Evolutionary conservation across 2,888 invertebrate species (phyloP).

Genomic region (Pharmacophagus antenor): DNA sequence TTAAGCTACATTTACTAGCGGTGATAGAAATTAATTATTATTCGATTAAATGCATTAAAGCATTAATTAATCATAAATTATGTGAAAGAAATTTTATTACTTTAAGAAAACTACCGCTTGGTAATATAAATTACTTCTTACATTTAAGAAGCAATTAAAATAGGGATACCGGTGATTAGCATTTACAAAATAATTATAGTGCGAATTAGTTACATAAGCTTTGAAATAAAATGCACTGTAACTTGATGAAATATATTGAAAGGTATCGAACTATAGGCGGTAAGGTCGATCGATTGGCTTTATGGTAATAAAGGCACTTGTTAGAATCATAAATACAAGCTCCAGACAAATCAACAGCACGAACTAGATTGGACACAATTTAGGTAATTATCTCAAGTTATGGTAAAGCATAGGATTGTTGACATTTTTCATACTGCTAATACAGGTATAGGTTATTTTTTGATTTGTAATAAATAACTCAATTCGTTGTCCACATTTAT

Average conservation of each 20-base stretch:
- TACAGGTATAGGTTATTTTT: too few species aligned
- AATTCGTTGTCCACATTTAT: too few species aligned
- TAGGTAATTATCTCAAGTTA: conserved; percentile 40
- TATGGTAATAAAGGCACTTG: conserved; percentile 49
- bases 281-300: conserved; percentile 55
- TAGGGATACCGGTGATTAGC: too few species aligned
- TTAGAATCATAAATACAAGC: conserved; percentile 43
- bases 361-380: conserved; percentile 45
- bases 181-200: too few species aligned
- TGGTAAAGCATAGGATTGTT: too few species aligned
- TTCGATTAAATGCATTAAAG: too few species aligned
- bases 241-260: conserved; percentile 34
- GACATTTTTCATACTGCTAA: too few species aligned
- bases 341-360: conserved; percentile 52
- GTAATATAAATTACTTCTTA: background rate
- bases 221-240: conserved; percentile 20
- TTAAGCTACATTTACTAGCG: background rate
- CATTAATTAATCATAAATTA: background rate
- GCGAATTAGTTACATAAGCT: conserved; percentile 3
- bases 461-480: too few species aligned
- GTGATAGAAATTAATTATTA: too few species aligned
- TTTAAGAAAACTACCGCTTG: too few species aligned
- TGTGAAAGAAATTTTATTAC: background rate
- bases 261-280: conserved; percentile 33
- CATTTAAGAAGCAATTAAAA: too few species aligned